Evolutionary conservation across 2,797 vertebrate genomes (phyloP).

Genomic region (Anolis apletophallus): DNA sequence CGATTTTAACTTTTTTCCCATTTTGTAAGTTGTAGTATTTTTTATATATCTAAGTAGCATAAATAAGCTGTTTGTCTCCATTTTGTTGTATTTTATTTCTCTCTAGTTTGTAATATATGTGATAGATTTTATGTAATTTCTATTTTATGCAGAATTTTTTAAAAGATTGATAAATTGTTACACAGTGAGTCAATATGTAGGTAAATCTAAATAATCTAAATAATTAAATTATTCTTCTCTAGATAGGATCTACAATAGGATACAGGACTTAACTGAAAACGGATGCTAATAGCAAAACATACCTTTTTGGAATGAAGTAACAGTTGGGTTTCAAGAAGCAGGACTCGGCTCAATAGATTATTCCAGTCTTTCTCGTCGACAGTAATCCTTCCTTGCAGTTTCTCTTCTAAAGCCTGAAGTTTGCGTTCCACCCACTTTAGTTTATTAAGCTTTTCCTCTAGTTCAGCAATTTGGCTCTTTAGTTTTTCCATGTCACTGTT

Average conservation of each 20-base stretch:
- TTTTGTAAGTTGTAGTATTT: too few relatives aligned
- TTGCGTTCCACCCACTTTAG: conserved; percentile 81
- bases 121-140: too few relatives aligned
- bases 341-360: conserved; percentile 86
- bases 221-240: background rate
- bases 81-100: too few relatives aligned
- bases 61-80: too few relatives aligned
- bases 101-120: too few relatives aligned
- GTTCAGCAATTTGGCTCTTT: conserved; percentile 78
- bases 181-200: too few relatives aligned
- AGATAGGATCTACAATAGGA: too few relatives aligned
- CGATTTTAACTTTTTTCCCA: too few relatives aligned
- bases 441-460: conserved; percentile 80
- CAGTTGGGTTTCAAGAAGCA: conserved; percentile 90
- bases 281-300: conserved; percentile 32
- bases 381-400: conserved; percentile 82
- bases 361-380: conserved; percentile 87
- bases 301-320: conserved; percentile 84
- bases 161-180: too few relatives aligned
- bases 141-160: too few relatives aligned
- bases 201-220: too few relatives aligned
- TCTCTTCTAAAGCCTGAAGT: conserved; percentile 80
- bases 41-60: too few relatives aligned
- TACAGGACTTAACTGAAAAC: background rate
- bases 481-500: conserved; percentile 77